phyloP scores from a whole-genome alignment of 1,140 invertebrate species.

The Eupristina koningsbergeri region DNA sequence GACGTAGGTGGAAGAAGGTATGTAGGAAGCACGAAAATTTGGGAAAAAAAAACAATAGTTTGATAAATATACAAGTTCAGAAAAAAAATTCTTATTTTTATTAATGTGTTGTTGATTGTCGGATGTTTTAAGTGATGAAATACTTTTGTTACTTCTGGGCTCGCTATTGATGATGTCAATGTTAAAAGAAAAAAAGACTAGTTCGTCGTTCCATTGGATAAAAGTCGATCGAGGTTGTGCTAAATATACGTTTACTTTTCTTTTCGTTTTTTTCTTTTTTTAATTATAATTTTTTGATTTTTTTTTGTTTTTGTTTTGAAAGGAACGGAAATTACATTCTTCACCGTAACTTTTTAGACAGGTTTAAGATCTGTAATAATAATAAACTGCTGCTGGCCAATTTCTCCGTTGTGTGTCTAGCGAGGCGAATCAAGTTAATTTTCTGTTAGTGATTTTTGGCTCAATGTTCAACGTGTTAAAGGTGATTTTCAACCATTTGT shows the following conservation, averaged over 20 bases:
- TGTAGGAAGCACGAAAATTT: constrained; percentile 18
- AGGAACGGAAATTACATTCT: not conserved
- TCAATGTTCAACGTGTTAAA: not conserved
- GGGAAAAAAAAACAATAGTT: constrained; percentile 33
- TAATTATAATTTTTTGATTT: not conserved
- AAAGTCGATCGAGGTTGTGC: not conserved
- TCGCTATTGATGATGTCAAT: constrained; percentile 35
- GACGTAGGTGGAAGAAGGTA: not conserved
- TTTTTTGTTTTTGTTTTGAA: not conserved
- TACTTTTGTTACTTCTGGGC: constrained; percentile 2
- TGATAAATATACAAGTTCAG: constrained; percentile 26
- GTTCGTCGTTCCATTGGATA: not conserved
- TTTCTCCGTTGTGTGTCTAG: constrained; percentile 49
- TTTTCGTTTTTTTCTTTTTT: not conserved
- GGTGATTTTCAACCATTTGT: constrained; percentile 42
- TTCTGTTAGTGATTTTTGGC: constrained; percentile 47
- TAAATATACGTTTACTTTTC: not conserved
- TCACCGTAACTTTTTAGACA: not conserved
- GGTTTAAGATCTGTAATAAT: constrained; percentile 40
- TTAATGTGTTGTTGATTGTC: not conserved
- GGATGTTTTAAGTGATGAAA: not conserved
- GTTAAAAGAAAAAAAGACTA: not conserved
- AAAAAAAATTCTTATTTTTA: not conserved
- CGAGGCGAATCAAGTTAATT: constrained; percentile 36
- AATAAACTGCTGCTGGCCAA: constrained; percentile 50